A percentile compares a stretch with the other conserved stretches of the same genome.
Conservation (phyloP, 2,888 invertebrate species). For the Listrodromus nycthemerus region DNA sequence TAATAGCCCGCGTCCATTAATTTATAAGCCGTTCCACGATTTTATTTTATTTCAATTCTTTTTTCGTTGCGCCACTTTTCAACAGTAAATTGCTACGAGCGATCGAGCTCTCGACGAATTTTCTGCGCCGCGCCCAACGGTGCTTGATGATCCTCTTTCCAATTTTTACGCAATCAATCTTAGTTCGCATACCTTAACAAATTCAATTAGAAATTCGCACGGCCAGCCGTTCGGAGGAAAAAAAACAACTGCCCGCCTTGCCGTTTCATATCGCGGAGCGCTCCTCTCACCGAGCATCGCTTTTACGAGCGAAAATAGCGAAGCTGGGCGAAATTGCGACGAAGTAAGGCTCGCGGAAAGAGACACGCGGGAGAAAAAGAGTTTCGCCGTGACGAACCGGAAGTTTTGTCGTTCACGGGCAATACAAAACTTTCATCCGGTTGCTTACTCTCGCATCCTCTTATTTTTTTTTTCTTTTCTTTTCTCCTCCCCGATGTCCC, state of each 20-base stretch:
- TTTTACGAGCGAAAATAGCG: slow-evolving; percentile 24
- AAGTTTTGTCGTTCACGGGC: slow-evolving; percentile 57
- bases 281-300: not conserved
- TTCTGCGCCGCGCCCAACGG: not conserved
- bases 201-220: too few species aligned
- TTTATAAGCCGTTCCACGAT: slow-evolving; percentile 58
- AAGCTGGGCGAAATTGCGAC: slow-evolving; percentile 50
- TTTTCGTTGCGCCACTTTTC: not conserved
- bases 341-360: slow-evolving; percentile 18
- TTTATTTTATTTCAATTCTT: slow-evolving; percentile 30
- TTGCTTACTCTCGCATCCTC: slow-evolving; percentile 40
- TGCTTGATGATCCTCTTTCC: not conserved
- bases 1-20: slow-evolving; percentile 71
- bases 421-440: slow-evolving; percentile 56
- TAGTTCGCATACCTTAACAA: not conserved
- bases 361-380: slow-evolving; percentile 30
- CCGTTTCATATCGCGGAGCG: not conserved
- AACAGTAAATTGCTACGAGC: not conserved
- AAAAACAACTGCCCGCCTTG: not conserved
- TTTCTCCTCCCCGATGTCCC: slow-evolving; percentile 44
- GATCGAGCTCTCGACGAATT: slow-evolving; percentile 1
- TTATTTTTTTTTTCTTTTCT: slow-evolving; percentile 19
- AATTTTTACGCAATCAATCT: not conserved
- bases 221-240: not conserved
- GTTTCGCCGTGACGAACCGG: slow-evolving; percentile 58